These are phyloP conservation scores for Pollicipes pollicipes DNA, from an alignment of 1,140 invertebrate genomes.

Conservation along the genomic window DNA sequence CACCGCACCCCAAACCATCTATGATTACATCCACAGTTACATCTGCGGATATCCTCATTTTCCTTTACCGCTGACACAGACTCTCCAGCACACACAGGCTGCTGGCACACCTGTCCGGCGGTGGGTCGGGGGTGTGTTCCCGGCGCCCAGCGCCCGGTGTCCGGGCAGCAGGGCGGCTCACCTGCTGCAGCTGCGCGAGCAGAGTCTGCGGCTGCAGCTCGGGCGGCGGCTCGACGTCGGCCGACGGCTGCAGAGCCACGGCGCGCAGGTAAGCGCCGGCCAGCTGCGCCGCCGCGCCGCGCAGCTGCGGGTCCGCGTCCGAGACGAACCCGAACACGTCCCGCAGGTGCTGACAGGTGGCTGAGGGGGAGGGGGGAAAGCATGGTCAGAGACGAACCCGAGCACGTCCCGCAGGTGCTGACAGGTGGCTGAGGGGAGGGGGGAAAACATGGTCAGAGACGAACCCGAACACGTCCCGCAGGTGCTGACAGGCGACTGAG, in stretches of 20 bases:
- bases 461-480: constrained; percentile 50
- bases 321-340: constrained; percentile 48
- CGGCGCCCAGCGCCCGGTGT: too few species aligned
- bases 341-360: constrained; percentile 32
- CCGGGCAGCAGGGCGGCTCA: too few species aligned
- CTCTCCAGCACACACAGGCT: too few species aligned
- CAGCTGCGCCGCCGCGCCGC: constrained; percentile 47
- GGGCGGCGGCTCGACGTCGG: constrained; percentile 24
- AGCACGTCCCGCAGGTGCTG: neutral
- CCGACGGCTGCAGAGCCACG: constrained; percentile 38
- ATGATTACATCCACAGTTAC: too few species aligned
- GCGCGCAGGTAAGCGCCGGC: constrained; percentile 46
- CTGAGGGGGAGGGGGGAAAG: too few species aligned
- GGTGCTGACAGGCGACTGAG: constrained; percentile 27
- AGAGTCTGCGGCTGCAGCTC: constrained; percentile 13
- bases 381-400: constrained; percentile 12
- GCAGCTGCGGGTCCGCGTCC: constrained; percentile 63
- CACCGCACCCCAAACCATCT: too few species aligned
- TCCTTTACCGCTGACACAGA: too few species aligned
- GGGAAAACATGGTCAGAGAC: too few species aligned
- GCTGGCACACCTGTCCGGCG: too few species aligned
- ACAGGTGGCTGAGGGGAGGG: neutral
- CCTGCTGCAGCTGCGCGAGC: constrained; percentile 17
- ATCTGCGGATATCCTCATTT: too few species aligned
- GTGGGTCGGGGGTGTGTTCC: too few species aligned